Base-by-base conservation (phyloP, 2,888 invertebrate species). In the Chloroclysta siterata region DNA sequence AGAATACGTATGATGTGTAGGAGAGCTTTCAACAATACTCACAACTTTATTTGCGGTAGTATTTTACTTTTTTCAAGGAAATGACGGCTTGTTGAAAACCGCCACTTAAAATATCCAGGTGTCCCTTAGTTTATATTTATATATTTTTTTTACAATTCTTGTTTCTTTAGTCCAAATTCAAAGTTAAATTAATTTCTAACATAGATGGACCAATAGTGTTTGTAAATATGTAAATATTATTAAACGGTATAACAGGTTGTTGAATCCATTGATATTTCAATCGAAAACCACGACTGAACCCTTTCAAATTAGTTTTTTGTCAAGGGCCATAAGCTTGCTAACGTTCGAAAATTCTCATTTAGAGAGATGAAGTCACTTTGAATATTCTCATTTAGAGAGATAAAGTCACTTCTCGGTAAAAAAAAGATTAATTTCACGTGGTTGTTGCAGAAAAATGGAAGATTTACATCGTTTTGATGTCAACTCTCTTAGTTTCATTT, bases 161-260 rank as follows among this genome's bases (percentile, higher is more conserved):
- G 52, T 63, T 70, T 66, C 60, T 62, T 58, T 60, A 63, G 63
- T 71, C 60, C 58, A 56, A 66, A 47, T 70, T 60, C 51, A 61
- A 59, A 50, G 14, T 64, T 68, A 65, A 56, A 77, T 83, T 80
- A 63, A 68, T 85, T 89, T 84, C 78, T 79, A 81, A 84, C 76
- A 88, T 92, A 92, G 91, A 89, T 81, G 92, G 92, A 92, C 92
- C 92, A 92, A 92, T 87, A 89, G 90, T 79, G 81, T 83, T 77
- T 92, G 92, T 92, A 91, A 76, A 91, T 91, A 90, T 92, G 91
- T 92, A 90, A 80, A 92, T 90, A 69, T 81, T 85, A 88, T 83
- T 65, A 73, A 29, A 82, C 84, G 84, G 84, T 87, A 80, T 83
- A 82, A 86, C 87, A 86, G 86, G 87, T 88, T 88, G 85, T 87